Evolutionary conservation across 2,888 invertebrate genomes (phyloP), one percentile per base, ranked within the genome.

Genomic region (Pterostichus niger): DNA sequence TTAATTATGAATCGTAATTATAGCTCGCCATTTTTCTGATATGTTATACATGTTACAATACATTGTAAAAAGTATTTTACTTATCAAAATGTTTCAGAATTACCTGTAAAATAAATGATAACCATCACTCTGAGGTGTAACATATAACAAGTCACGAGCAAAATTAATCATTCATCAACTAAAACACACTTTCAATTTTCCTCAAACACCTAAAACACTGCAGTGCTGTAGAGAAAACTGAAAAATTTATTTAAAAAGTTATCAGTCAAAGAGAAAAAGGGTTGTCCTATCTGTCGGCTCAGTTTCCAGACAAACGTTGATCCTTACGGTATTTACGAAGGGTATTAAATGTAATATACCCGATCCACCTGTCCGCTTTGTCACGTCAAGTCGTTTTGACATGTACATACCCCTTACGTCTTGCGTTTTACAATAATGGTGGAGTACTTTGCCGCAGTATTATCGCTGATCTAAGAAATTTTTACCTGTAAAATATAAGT

Each of bases 301-400:
- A 68, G 68, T 68, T 17, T 73, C 15, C 15, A 6, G 10, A 73
- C 46, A 73, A 49, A 15, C 44, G 46, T 9, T 73, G 24, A 73
- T 46, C 49, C 44, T 24, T 15, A 10, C 44, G 13, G 46, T 73
- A 31, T 46, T 44, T 73, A 73, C 73, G 11, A 15, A 73, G 46
- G 73, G 73, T 68, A 73, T 73, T 73, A 73, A 49, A 9, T 73
- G 73, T 73, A 73, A 73, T 73, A 73, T 73, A 73, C 46, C 73
- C 49, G 44, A n/a, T 64, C 61, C 64, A 35, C 64, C 64, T 64
- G 64, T 33, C 59, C 33, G 35, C 64, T 64, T 13, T 35, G 35
- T 35, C 64, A 64, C 13, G 64, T 35, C 64, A 64, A 33, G 33
- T 33, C 6, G 64, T 6, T 64, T 10, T 59, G 59, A 59, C 59